Evolutionary conservation across 2,113 vertebrate species (phyloP).

Genomic region (Morone chrysops): DNA sequence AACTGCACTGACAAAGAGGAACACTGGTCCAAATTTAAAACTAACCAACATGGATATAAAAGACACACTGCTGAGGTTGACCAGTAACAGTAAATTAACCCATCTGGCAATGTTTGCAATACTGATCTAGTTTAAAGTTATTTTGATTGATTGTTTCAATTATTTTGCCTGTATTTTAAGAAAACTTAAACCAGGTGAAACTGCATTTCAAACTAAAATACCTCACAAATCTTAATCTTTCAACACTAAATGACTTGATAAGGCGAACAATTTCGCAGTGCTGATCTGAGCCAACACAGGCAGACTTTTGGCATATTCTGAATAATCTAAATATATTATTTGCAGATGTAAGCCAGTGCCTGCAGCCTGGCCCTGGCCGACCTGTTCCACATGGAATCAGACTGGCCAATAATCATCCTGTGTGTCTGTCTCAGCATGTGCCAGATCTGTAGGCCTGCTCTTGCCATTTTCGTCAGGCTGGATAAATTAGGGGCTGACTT

Average conservation of each 20-base stretch:
- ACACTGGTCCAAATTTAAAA: too few relatives aligned
- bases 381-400: constrained; percentile 14
- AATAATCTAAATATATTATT: constrained; percentile 38
- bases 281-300: background rate
- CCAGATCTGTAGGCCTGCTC: constrained; percentile 46
- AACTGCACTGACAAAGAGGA: too few relatives aligned
- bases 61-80: too few relatives aligned
- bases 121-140: background rate
- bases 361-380: constrained; percentile 19
- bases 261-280: background rate
- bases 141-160: background rate
- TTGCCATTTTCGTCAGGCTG: constrained; percentile 49
- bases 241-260: background rate
- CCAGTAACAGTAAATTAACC: background rate
- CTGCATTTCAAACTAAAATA: background rate
- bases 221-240: background rate
- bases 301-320: constrained; percentile 11
- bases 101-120: background rate
- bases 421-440: constrained; percentile 44
- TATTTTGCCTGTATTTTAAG: background rate
- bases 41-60: too few relatives aligned
- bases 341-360: background rate
- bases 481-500: constrained; percentile 70
- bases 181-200: background rate
- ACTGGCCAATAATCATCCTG: constrained; percentile 46